A percentile compares a stretch with the other conserved stretches of the same genome.
Conservation (phyloP, 2,113 vertebrate species). For the Geothlypis trichas region DNA sequence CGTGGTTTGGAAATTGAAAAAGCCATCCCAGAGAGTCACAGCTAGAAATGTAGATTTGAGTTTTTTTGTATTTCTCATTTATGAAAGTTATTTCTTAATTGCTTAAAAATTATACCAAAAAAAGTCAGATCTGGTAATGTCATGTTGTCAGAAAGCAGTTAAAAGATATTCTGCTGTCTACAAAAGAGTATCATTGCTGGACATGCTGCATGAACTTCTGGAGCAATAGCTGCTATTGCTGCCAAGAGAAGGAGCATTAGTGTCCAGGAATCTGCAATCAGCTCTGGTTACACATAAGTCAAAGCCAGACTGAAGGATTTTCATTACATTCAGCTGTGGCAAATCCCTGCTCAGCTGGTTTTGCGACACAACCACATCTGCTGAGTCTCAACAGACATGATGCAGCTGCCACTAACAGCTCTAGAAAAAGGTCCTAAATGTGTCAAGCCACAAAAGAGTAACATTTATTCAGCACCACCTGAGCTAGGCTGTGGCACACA, state of each 20-base stretch:
- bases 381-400: neutral
- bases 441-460: neutral
- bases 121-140: neutral
- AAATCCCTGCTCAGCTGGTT: constrained; percentile 33
- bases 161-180: neutral
- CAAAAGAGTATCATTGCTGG: neutral
- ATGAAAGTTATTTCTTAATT: neutral
- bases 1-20: neutral
- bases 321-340: constrained; percentile 23
- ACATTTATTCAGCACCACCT: neutral
- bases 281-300: neutral
- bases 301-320: constrained; percentile 10
- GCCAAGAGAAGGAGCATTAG: neutral
- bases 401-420: constrained; percentile 4
- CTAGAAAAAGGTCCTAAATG: neutral
- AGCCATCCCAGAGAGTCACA: neutral
- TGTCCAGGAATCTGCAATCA: constrained; percentile 17
- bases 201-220: neutral
- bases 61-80: neutral
- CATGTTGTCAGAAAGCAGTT: neutral
- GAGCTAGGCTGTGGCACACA: neutral
- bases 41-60: neutral
- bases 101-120: neutral
- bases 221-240: neutral
- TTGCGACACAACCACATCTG: constrained; percentile 11